Evolutionary conservation across 1,140 invertebrate species (phyloP).

Genomic region (Drosophila littoralis): DNA sequence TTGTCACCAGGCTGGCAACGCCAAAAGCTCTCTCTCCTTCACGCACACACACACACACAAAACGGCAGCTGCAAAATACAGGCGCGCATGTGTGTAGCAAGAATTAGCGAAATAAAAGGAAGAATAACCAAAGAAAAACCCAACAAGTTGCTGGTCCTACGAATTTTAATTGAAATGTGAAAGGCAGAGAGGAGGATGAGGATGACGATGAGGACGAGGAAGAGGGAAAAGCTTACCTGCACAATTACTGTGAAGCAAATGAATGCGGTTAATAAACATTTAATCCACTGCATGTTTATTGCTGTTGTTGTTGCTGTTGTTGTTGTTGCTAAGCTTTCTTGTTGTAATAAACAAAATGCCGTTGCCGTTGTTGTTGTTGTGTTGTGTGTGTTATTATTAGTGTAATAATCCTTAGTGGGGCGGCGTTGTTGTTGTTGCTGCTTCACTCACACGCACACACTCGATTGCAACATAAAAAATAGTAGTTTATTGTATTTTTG

Average conservation of each 20-base stretch:
- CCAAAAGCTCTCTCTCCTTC: slow-evolving; percentile 24
- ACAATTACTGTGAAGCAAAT: slow-evolving; percentile 78
- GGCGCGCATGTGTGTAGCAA: slow-evolving; percentile 37
- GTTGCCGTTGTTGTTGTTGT: slow-evolving; percentile 20
- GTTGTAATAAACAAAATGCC: slow-evolving; percentile 35
- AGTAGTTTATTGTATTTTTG: slow-evolving; percentile 59
- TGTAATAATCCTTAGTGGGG: slow-evolving; percentile 74
- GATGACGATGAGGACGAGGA: not conserved
- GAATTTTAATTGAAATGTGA: slow-evolving; percentile 11
- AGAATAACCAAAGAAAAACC: slow-evolving; percentile 18
- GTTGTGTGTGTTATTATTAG: slow-evolving; percentile 64
- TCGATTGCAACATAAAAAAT: slow-evolving; percentile 44
- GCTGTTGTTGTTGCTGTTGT: slow-evolving; percentile 58
- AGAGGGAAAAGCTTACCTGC: slow-evolving; percentile 65
- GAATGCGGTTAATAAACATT: slow-evolving; percentile 81
- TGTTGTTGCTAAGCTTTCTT: slow-evolving; percentile 45
- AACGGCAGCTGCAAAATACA: slow-evolving; percentile 45
- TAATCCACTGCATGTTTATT: slow-evolving; percentile 84
- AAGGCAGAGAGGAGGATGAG: not conserved
- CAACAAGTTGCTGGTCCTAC: slow-evolving; percentile 48
- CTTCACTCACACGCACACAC: slow-evolving; percentile 39
- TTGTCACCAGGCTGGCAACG: slow-evolving; percentile 50
- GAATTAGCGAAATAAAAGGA: slow-evolving; percentile 21
- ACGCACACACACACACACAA: slow-evolving; percentile 23
- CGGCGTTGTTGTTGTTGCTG: slow-evolving; percentile 30